Conservation (phyloP, 2,888 invertebrate species). For the Sipha maydis region DNA sequence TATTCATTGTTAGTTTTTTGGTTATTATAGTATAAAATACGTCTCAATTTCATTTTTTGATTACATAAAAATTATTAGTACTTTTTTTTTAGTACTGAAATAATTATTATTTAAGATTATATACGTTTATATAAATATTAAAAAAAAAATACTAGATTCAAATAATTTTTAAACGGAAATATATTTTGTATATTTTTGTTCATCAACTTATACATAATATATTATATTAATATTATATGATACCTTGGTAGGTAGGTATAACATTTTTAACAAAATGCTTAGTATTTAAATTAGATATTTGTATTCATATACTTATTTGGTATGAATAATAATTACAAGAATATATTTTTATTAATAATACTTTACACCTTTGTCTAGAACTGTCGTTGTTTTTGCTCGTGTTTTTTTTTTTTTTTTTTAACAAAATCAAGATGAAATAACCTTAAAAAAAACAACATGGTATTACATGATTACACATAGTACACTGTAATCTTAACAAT, state of each 20-base stretch:
- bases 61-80: background rate
- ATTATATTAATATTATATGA: too few relatives aligned
- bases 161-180: background rate
- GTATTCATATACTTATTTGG: background rate
- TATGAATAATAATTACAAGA: slow-evolving; percentile 12
- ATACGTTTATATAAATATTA: background rate
- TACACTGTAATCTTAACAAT: too few relatives aligned
- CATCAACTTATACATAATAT: background rate
- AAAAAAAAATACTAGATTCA: background rate
- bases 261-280: slow-evolving; percentile 3
- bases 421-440: background rate
- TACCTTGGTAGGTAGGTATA: background rate
- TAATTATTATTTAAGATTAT: background rate
- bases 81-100: background rate
- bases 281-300: slow-evolving; percentile 22
- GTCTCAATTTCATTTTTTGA: background rate
- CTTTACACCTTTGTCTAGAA: slow-evolving; percentile 1
- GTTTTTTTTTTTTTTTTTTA: background rate
- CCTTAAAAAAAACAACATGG: too few relatives aligned
- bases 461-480: too few relatives aligned
- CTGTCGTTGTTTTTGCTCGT: background rate
- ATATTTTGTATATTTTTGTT: background rate
- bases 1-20: background rate
- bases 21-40: background rate
- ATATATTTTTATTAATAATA: background rate